These are phyloP conservation scores for Procambarus clarkii DNA, from an alignment of 1,140 invertebrate species.

Conservation along the genomic window DNA sequence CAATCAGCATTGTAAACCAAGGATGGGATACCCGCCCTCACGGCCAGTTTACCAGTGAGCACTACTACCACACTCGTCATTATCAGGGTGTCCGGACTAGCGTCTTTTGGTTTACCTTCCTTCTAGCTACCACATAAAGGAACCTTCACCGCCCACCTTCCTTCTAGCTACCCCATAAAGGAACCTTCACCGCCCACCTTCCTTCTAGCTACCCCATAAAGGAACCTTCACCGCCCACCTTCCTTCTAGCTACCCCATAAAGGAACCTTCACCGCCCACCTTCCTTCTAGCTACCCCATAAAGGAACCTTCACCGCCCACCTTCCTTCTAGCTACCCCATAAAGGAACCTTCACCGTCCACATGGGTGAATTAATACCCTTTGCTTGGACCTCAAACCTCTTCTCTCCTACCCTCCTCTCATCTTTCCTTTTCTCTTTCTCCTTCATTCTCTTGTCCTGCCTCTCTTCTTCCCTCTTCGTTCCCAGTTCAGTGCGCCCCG, in stretches of 20 bases:
- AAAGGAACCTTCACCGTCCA: neutral
- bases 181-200: neutral
- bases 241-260: neutral
- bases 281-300: neutral
- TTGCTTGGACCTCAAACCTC: neutral
- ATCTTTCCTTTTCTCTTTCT: neutral
- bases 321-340: neutral
- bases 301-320: neutral
- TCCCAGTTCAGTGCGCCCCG: too few relatives aligned
- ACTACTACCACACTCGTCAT: neutral
- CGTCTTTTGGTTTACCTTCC: neutral
- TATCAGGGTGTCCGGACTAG: neutral
- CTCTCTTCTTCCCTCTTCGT: too few relatives aligned
- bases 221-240: neutral
- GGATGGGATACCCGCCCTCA: neutral
- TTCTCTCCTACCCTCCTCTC: neutral
- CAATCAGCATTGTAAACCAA: neutral
- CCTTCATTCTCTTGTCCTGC: neutral
- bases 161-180: neutral
- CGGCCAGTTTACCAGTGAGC: neutral
- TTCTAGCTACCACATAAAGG: too few relatives aligned
- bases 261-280: neutral
- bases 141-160: neutral
- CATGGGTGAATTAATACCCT: too few relatives aligned
- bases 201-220: neutral